phyloP scores from a whole-genome alignment of 53 echinoderm and acorn worm species.

The Glandiceps talaboti region DNA sequence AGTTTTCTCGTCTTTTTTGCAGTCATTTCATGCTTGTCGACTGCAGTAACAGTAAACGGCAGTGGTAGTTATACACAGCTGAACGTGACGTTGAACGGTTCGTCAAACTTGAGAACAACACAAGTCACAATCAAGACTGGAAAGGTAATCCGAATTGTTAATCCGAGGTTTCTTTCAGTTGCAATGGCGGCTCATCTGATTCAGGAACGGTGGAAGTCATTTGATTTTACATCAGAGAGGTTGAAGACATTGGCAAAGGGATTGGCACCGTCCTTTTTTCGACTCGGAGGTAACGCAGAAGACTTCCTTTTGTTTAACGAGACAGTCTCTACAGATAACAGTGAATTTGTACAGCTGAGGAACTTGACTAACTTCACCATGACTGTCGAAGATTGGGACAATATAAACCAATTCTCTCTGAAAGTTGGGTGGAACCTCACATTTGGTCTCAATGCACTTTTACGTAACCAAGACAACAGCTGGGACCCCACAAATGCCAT shows the following conservation, averaged over 20 bases:
- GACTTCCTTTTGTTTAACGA: slow-evolving; percentile 29
- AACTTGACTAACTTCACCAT: slow-evolving; percentile 6
- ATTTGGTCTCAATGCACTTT: slow-evolving; percentile 32
- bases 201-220: background rate
- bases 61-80: too few relatives aligned
- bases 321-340: too few relatives aligned
- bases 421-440: slow-evolving; percentile 28
- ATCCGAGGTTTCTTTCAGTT: background rate
- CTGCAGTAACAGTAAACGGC: too few relatives aligned
- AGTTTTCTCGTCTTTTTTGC: too few relatives aligned
- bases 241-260: slow-evolving; percentile 22
- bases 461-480: background rate
- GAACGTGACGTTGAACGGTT: too few relatives aligned
- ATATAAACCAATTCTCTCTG: slow-evolving; percentile 23
- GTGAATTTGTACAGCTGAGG: too few relatives aligned
- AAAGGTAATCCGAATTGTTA: background rate
- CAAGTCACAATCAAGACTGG: background rate
- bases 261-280: slow-evolving; percentile 20
- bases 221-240: slow-evolving; percentile 14
- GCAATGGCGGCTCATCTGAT: background rate
- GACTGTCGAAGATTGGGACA: slow-evolving; percentile 28
- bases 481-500: slow-evolving; percentile 31
- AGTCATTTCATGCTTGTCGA: too few relatives aligned
- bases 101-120: too few relatives aligned
- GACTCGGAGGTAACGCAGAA: slow-evolving; percentile 28